Evolutionary conservation across 1,140 invertebrate species (phyloP).

Genomic region (Scaptodrosophila lebanonensis): DNA sequence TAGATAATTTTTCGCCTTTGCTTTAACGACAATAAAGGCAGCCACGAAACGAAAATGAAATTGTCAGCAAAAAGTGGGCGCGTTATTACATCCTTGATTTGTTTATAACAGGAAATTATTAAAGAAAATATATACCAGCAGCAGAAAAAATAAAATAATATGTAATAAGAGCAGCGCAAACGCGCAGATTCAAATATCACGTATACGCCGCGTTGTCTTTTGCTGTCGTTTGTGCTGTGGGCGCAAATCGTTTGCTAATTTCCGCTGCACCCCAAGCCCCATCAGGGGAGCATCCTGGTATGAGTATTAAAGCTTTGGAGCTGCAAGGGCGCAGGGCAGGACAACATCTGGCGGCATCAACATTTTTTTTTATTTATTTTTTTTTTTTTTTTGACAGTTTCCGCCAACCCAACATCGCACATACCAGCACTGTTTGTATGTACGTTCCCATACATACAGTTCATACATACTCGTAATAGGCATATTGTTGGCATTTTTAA

Average conservation of each 20-base stretch:
- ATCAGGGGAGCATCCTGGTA: constrained; percentile 39
- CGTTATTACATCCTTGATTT: constrained; percentile 75
- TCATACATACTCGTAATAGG: constrained; percentile 15
- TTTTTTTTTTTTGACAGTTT: no score
- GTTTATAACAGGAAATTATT: constrained; percentile 74
- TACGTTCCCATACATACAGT: not conserved
- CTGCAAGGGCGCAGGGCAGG: constrained; percentile 12
- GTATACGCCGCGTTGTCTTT: constrained; percentile 45
- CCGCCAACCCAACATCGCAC: constrained; percentile 23
- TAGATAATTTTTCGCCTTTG: no score
- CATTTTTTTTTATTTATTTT: constrained; percentile 51
- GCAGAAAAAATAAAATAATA: constrained; percentile 2
- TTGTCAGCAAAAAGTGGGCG: constrained; percentile 23
- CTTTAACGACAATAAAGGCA: no score
- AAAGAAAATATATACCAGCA: constrained; percentile 47
- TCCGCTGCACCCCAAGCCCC: constrained; percentile 50
- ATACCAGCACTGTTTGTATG: not conserved
- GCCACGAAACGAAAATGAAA: not conserved
- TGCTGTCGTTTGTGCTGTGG: constrained; percentile 6
- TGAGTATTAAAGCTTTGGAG: constrained; percentile 10
- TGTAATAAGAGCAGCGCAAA: constrained; percentile 38
- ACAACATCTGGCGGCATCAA: constrained; percentile 32
- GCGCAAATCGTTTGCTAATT: constrained; percentile 70
- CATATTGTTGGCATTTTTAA: constrained; percentile 54
- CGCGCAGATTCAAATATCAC: constrained; percentile 44